Evolutionary conservation across 2,888 invertebrate genomes (phyloP), one percentile per base, ranked within the genome.

Genomic region (Caenorhabditis plicata): DNA sequence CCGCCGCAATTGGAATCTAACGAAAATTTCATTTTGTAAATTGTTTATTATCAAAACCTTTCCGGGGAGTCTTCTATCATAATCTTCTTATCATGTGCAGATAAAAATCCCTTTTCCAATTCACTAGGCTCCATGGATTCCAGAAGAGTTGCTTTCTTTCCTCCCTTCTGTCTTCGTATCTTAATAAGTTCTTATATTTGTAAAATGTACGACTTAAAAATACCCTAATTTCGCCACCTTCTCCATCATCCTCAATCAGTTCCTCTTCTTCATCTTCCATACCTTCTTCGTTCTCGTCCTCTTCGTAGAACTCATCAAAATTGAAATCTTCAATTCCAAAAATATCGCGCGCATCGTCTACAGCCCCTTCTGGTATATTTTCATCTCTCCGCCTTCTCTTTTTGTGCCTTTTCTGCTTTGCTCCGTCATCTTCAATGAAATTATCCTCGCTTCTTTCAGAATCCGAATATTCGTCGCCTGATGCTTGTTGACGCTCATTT

Each of bases 271-370:
- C 70, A 11, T 65, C 65, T 23, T 61, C 61, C 39, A 61, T 48
- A 1, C 56, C 72, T 56, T 80, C 64, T 33, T 74, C 73, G 41
- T 41, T 40, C 38, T 69, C 73, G 58, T 81, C 68, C 25, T 79
- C 82, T 45, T 82, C 82, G 22, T 82, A 82, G 67, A 85, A 83
- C 26, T 85, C 84, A 22, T 82, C 82, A 62, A 82, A 83, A 49
- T 81, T 94, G 83, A 96, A 95, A 82, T 96, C 96, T 22, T 80
- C 76, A n/a, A 95, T 93, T 25, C 96, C 98, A 81, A 98, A 98
- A 68, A 96, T 93, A 81, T 98, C 96, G 82, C 95, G 94, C 47
- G 96, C 98, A 82, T 96, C 93, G 17, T 76, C 74, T 26, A 75
- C 66, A 7, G 74, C 73, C 11, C 63, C 63, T 44, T 63, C 63